Percentiles rank a stretch among this genome's conserved stretches.
phyloP scores from a whole-genome alignment of 2,113 vertebrate genomes.

The Puffinus mauretanicus region DNA sequence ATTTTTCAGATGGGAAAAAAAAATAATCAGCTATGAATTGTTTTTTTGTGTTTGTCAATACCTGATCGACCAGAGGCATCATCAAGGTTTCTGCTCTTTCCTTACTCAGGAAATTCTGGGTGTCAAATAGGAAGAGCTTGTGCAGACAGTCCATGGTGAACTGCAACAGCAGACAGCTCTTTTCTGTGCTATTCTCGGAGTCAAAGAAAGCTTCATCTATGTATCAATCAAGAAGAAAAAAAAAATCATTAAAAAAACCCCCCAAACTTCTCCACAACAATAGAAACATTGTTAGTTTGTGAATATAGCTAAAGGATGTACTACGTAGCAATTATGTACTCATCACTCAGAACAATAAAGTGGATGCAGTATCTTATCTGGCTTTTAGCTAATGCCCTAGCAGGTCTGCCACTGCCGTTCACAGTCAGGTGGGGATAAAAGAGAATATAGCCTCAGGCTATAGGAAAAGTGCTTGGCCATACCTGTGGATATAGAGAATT shows the following conservation, averaged over 20 bases:
- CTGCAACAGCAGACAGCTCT: constrained; percentile 81
- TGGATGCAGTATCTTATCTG: not conserved
- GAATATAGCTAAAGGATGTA: not conserved
- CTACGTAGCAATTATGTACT: not conserved
- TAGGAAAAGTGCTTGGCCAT: not conserved
- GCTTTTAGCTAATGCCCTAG: not conserved
- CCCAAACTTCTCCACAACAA: not conserved
- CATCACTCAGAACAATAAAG: not conserved
- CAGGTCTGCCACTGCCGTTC: not conserved
- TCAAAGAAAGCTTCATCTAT: constrained; percentile 84
- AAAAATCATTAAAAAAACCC: not conserved
- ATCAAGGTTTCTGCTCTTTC: constrained; percentile 88
- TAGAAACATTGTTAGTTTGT: not conserved
- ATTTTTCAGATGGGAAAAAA: not conserved
- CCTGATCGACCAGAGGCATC: constrained; percentile 91
- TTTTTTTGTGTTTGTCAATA: constrained; percentile 41
- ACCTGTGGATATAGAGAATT: not conserved
- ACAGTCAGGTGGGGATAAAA: not conserved
- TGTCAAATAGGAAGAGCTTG: constrained; percentile 94
- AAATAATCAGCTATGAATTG: not conserved
- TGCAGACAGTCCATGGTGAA: constrained; percentile 84
- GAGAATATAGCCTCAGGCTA: not conserved
- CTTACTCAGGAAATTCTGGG: constrained; percentile 88
- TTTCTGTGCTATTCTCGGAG: constrained; percentile 75
- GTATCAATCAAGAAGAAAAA: not conserved